phyloP scores from a whole-genome alignment of 2,888 invertebrate species.

The Phengaris arion region DNA sequence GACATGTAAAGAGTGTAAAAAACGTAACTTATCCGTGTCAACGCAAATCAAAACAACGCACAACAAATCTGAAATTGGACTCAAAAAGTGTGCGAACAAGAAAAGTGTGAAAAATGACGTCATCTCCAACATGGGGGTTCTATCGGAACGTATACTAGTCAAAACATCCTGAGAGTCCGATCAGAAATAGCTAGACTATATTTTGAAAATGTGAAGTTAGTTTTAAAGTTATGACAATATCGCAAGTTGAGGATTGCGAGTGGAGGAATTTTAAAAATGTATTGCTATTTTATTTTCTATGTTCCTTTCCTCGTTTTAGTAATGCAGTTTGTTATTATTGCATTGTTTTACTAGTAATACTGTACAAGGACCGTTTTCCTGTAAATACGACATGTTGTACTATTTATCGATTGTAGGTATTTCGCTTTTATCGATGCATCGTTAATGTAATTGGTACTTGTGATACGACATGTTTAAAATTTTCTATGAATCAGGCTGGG shows the following conservation, averaged over 20 bases:
- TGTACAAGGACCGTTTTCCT: no score
- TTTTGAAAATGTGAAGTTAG: constrained; percentile 46
- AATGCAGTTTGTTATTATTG: no score
- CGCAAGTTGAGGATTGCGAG: constrained; percentile 43
- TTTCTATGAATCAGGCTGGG: no score
- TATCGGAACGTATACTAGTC: constrained; percentile 65
- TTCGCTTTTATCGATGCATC: no score
- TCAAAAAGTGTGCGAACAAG: constrained; percentile 64
- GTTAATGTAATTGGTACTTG: no score
- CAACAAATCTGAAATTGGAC: constrained; percentile 69
- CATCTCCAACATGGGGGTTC: constrained; percentile 56
- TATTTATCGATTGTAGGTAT: no score
- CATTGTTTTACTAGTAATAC: no score
- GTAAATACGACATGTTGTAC: no score
- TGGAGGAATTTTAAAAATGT: constrained; percentile 15
- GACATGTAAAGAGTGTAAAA: constrained; percentile 52
- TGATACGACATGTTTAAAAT: no score
- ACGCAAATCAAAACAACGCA: constrained; percentile 69
- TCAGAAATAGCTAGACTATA: constrained; percentile 33
- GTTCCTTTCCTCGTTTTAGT: neutral
- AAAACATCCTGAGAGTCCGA: constrained; percentile 58
- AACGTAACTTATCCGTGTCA: constrained; percentile 61
- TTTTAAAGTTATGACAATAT: constrained; percentile 69
- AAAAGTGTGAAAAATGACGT: constrained; percentile 56
- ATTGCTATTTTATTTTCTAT: neutral